A percentile compares a stretch with the other conserved stretches of the same genome.
phyloP scores from a whole-genome alignment of 2,797 vertebrate genomes.

The Danio jaintianensis region DNA sequence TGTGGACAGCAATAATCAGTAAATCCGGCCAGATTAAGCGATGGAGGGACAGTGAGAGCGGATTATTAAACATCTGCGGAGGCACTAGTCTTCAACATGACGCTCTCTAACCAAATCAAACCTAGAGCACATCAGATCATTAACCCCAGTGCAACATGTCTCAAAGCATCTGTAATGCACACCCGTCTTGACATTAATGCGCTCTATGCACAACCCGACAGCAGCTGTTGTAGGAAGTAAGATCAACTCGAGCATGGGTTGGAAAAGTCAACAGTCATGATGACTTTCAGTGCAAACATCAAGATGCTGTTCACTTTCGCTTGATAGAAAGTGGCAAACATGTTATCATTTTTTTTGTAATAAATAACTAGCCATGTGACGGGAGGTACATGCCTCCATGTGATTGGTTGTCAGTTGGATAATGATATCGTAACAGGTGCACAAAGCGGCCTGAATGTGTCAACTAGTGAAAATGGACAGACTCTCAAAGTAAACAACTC shows the following conservation, averaged over 20 bases:
- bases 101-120: constrained; percentile 64
- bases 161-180: constrained; percentile 51
- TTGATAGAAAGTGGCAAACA: constrained; percentile 7
- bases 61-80: constrained; percentile 79
- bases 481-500: constrained; percentile 3
- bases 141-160: constrained; percentile 41
- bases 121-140: constrained; percentile 44
- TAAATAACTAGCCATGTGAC: not conserved
- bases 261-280: constrained; percentile 36
- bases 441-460: not conserved
- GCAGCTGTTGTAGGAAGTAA: constrained; percentile 41
- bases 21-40: constrained; percentile 74
- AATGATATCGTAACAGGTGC: constrained; percentile 12
- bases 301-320: constrained; percentile 19
- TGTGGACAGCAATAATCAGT: constrained; percentile 68
- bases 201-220: constrained; percentile 23
- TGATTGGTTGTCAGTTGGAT: constrained; percentile 5
- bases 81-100: constrained; percentile 61
- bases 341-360: not conserved
- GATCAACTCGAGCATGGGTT: constrained; percentile 31
- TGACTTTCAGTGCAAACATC: constrained; percentile 23
- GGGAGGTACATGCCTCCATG: not conserved
- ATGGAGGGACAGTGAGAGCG: constrained; percentile 61
- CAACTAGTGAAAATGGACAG: constrained; percentile 1
- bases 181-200: constrained; percentile 44